Conservation (phyloP, 2,113 vertebrate genomes). For the Pseudorasbora parva region DNA sequence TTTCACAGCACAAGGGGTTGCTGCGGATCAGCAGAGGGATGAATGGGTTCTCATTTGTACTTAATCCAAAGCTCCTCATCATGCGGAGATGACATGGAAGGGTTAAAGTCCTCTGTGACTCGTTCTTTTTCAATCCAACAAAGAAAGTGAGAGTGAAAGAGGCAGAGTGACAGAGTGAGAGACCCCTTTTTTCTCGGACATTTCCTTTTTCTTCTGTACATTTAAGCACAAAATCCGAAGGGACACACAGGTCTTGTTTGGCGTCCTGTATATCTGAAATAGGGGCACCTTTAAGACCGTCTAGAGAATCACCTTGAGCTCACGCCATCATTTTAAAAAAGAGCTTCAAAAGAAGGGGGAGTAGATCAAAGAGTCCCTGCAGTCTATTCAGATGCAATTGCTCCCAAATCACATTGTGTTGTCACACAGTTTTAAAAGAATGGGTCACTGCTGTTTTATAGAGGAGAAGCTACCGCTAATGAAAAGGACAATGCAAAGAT, state of each 20-base stretch:
- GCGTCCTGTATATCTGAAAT: constrained; percentile 58
- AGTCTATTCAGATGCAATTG: constrained; percentile 83
- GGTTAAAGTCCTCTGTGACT: constrained; percentile 61
- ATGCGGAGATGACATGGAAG: constrained; percentile 60
- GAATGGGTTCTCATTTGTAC: constrained; percentile 65
- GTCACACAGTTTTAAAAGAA: constrained; percentile 78
- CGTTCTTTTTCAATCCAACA: constrained; percentile 17
- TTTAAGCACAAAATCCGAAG: constrained; percentile 28
- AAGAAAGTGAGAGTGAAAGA: constrained; percentile 23
- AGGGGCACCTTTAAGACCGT: constrained; percentile 55
- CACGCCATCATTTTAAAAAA: constrained; percentile 65
- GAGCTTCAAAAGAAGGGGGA: constrained; percentile 21
- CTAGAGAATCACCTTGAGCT: constrained; percentile 68
- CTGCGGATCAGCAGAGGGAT: constrained; percentile 50
- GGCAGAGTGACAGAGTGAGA: neutral
- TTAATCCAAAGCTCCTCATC: constrained; percentile 70
- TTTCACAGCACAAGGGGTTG: constrained; percentile 37
- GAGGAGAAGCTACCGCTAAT: constrained; percentile 83
- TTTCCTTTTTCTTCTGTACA: constrained; percentile 27
- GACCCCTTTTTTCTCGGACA: constrained; percentile 32
- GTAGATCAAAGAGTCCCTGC: constrained; percentile 85
- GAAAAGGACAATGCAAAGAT: constrained; percentile 86
- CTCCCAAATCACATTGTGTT: constrained; percentile 81
- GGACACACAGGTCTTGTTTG: constrained; percentile 65
- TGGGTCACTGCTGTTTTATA: constrained; percentile 81